Percentiles rank a stretch among this genome's conserved stretches.
Conservation (phyloP, 2,888 invertebrate genomes). For the Magallana nippona region DNA sequence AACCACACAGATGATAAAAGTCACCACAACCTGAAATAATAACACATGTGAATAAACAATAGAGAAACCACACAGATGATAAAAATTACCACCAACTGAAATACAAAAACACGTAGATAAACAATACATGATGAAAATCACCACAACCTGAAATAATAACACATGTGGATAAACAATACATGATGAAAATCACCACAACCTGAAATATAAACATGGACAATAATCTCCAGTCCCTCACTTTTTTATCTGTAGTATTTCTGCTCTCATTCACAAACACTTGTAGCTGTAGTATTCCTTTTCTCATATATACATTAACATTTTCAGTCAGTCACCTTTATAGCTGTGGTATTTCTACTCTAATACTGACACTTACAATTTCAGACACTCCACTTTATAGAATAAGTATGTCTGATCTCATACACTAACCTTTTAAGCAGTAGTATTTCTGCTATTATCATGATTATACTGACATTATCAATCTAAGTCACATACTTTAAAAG, state of each 20-base stretch:
- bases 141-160: constrained; percentile 88
- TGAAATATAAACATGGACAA: constrained; percentile 93
- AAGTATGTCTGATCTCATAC: constrained; percentile 95
- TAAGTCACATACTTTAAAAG: constrained; percentile 87
- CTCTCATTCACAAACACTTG: no score
- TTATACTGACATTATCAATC: background rate
- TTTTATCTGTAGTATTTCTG: no score
- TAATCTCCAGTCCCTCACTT: no score
- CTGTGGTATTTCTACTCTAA: constrained; percentile 91
- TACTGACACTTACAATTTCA: background rate
- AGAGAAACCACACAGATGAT: no score
- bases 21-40: no score
- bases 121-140: constrained; percentile 90
- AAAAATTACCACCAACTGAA: no score
- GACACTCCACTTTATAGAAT: constrained; percentile 90
- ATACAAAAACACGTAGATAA: no score
- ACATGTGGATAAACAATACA: constrained; percentile 87
- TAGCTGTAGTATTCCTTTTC: constrained; percentile 92
- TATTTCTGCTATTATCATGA: constrained; percentile 86
- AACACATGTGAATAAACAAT: no score
- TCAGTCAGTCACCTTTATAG: constrained; percentile 87
- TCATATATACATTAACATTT: constrained; percentile 39
- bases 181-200: constrained; percentile 93
- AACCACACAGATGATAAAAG: no score
- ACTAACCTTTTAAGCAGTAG: constrained; percentile 92